Evolutionary conservation across 2,113 vertebrate species (phyloP).

Genomic region (chimpanzee (Pan troglodytes)): NHGRI_mPanTro3-v2.1_pri NC_072410.2:84201001-84201500

Average conservation of each 20-base stretch:
- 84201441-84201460: no score
- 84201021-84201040: not conserved
- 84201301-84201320: not conserved
- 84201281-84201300: not conserved
- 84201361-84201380: not conserved
- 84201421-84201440: no score
- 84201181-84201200: not conserved
- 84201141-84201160: conserved; percentile 9
- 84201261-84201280: not conserved
- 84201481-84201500: no score
- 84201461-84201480: no score
- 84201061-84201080: conserved; percentile 20
- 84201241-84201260: not conserved
- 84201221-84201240: not conserved
- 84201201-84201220: not conserved
- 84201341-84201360: conserved; percentile 6
- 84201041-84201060: conserved; percentile 25
- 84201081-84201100: not conserved
- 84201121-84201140: not conserved
- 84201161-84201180: conserved; percentile 38
- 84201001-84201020: no score
- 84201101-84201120: conserved; percentile 1
- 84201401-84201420: not conserved
- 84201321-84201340: not conserved
- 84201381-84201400: not conserved